Conservation (phyloP, 1,140 invertebrate species). For the Drosophila teissieri region DNA sequence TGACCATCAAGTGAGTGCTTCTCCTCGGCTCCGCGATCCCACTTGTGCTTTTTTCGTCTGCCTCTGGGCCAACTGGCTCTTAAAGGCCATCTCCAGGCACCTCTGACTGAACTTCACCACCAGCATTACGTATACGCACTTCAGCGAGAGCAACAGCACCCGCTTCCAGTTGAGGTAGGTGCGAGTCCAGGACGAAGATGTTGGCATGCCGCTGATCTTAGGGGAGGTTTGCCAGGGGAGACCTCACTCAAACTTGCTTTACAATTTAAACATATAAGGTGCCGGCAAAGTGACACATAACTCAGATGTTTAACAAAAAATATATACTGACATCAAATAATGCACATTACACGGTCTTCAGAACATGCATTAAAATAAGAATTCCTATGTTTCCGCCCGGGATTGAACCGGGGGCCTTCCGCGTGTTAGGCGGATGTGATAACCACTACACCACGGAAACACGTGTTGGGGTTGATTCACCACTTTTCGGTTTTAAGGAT, state of each 20-base stretch:
- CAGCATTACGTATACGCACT: slow-evolving; percentile 41
- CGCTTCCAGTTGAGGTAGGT: slow-evolving; percentile 44
- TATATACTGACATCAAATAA: too few species aligned
- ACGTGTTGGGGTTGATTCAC: background rate
- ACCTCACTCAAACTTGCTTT: too few species aligned
- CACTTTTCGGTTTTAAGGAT: too few species aligned
- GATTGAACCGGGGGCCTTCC: slow-evolving; percentile 94
- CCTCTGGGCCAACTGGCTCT: background rate
- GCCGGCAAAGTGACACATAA: background rate
- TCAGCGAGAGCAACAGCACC: slow-evolving; percentile 23
- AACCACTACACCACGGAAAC: slow-evolving; percentile 90
- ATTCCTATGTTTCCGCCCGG: slow-evolving; percentile 87
- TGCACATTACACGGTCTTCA: too few species aligned
- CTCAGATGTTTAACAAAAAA: background rate
- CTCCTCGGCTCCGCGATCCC: background rate
- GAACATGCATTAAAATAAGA: too few species aligned
- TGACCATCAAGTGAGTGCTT: slow-evolving; percentile 20
- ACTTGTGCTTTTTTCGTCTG: background rate
- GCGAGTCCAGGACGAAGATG: background rate
- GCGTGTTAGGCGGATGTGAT: slow-evolving; percentile 91
- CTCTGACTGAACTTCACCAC: slow-evolving; percentile 19
- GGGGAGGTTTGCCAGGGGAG: background rate
- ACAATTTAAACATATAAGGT: background rate
- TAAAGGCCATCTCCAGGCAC: background rate
- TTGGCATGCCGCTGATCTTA: slow-evolving; percentile 10